These are phyloP conservation scores for Takifugu rubripes DNA, from an alignment of 2,797 vertebrate species.

Conservation along the genomic window DNA sequence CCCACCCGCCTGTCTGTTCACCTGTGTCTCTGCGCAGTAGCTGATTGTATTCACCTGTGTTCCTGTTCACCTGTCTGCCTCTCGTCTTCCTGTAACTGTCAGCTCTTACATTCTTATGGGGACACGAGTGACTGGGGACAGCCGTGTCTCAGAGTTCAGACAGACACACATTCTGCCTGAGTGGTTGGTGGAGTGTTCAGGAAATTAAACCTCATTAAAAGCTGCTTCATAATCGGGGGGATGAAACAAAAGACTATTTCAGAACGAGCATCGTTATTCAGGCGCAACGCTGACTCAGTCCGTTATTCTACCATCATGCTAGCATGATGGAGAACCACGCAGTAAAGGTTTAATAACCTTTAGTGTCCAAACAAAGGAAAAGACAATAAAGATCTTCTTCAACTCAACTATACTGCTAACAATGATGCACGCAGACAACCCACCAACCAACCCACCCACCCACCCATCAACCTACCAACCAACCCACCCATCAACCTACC, in stretches of 20 bases:
- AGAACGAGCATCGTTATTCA: neutral
- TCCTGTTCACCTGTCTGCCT: neutral
- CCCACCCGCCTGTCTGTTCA: conserved; percentile 9
- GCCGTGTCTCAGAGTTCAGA: neutral
- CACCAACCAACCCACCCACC: too few species aligned
- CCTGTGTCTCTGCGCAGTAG: neutral
- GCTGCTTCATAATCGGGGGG: neutral
- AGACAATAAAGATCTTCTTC: too few species aligned
- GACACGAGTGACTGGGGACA: neutral
- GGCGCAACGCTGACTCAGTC: too few species aligned
- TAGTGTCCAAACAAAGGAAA: too few species aligned
- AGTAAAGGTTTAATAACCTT: too few species aligned
- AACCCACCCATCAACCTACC: too few species aligned
- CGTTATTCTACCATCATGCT: too few species aligned
- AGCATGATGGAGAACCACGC: too few species aligned
- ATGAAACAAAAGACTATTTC: neutral
- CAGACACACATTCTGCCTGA: neutral
- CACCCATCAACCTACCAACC: too few species aligned
- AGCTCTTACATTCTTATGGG: neutral
- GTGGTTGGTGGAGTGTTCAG: neutral
- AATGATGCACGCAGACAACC: too few species aligned
- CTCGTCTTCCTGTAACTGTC: neutral
- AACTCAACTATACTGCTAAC: too few species aligned
- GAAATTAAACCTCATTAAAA: neutral
- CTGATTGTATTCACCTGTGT: neutral